These are phyloP conservation scores for Clusia tigrina DNA, from an alignment of 2,888 invertebrate species.

Conservation along the genomic window DNA sequence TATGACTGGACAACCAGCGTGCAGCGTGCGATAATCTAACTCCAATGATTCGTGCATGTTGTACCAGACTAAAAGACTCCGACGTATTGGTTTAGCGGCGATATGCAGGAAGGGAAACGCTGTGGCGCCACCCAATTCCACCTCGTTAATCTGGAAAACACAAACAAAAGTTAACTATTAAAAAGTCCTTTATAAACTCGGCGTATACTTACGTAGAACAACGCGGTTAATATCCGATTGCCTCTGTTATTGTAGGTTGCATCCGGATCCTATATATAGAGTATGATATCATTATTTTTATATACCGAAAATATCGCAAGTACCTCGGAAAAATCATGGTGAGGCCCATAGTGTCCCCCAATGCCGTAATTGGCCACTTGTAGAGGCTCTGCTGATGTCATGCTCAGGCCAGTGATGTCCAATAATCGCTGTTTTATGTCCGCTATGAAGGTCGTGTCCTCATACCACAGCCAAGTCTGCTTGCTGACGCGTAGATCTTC, in stretches of 20 bases:
- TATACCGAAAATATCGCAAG: neutral
- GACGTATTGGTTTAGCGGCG: conserved; percentile 84
- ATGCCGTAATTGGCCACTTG: conserved; percentile 44
- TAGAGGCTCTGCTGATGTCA: conserved; percentile 33
- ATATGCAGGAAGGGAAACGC: conserved; percentile 88
- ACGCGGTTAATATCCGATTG: conserved; percentile 40
- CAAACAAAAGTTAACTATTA: neutral
- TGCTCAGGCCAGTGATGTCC: conserved; percentile 43
- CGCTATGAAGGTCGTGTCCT: conserved; percentile 26
- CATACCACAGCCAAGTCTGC: conserved; percentile 35
- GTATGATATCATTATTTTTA: neutral
- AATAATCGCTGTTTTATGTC: conserved; percentile 34
- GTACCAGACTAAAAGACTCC: conserved; percentile 90
- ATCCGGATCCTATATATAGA: conserved; percentile 20
- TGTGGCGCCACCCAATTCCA: conserved; percentile 86
- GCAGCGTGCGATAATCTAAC: conserved; percentile 85
- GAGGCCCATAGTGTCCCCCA: conserved; percentile 41
- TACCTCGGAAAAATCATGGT: conserved; percentile 38
- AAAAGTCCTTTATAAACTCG: neutral
- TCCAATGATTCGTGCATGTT: conserved; percentile 89
- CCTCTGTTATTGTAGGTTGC: conserved; percentile 22
- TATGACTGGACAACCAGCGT: conserved; percentile 94
- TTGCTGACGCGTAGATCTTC: conserved; percentile 38
- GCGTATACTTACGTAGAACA: conserved; percentile 44
- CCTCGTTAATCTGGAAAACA: conserved; percentile 36